Evolutionary conservation across 2,797 vertebrate species (phyloP), one percentile per base, ranked within the genome.

Genomic region (Chelon labrosus): DNA sequence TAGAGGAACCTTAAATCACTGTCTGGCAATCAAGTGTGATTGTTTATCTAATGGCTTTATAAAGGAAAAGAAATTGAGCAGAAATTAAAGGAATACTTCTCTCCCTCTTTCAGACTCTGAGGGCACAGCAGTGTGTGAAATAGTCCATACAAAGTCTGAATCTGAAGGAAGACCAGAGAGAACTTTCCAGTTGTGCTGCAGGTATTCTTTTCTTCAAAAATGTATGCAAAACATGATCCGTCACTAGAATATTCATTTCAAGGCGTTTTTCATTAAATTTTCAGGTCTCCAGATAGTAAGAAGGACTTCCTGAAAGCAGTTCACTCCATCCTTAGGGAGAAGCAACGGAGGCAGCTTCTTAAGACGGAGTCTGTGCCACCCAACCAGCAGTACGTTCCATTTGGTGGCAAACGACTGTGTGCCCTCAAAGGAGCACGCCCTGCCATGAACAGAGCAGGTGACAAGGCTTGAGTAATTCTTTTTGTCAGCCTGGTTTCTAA

Each of bases 161-260:
- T 98, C 97, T 5, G 98, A 99, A 90, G 98, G 98, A 47, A 94
- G 98, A 85, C 98, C 98, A 0, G 98, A 99, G 90, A 96, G 96
- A 71, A 95, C 90, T 0, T 99, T 99, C 83, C 98, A 99, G 70
- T 90, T 99, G 64, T 98, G 98, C 91, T 98, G 96, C 94, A 97
- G 96, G 98, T 99, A 77, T 84, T 12, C 25, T 25, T 38, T 6
- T 17, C 3, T 14, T 13, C 1, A 3, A 9, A 68, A 60, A 9
- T 11, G 10, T 20, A 17, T 19, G 57, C 1, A 35, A 39, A 52
- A 13, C 0, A 7, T 42, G 9, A 3, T 5, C 0, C 1, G 11
- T 56, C 2, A 20, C 2, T 25, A 2, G 2, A 41, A 17, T 37
- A 3, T 41, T 10, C n/a, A 65, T 38, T 44, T 14, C 10, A 51